phyloP scores from a whole-genome alignment of 1,140 invertebrate species.

The Nymphalis io region DNA sequence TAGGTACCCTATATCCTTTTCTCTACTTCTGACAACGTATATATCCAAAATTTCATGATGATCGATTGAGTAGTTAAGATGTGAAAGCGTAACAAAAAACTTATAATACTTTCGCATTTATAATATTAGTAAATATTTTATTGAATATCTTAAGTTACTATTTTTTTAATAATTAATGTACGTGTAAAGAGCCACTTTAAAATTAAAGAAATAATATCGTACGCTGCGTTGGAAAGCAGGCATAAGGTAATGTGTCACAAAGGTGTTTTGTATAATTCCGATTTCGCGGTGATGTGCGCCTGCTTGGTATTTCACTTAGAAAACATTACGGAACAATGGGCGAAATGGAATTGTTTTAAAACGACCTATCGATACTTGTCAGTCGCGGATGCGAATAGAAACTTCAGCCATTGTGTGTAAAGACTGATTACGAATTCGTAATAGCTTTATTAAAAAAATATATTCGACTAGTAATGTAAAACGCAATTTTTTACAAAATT shows the following conservation, averaged over 20 bases:
- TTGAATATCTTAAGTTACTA: too few species aligned
- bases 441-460: not conserved
- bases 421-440: slow-evolving; percentile 19
- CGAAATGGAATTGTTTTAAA: slow-evolving; percentile 56
- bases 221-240: not conserved
- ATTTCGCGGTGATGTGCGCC: slow-evolving; percentile 52
- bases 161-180: too few species aligned
- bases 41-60: too few species aligned
- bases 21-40: too few species aligned
- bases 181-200: too few species aligned
- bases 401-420: slow-evolving; percentile 34
- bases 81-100: too few species aligned
- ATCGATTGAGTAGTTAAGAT: too few species aligned
- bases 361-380: slow-evolving; percentile 56
- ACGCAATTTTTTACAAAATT: not conserved
- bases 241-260: slow-evolving; percentile 21
- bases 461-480: not conserved
- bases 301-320: slow-evolving; percentile 60
- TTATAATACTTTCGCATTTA: too few species aligned
- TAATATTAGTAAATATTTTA: too few species aligned
- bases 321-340: slow-evolving; percentile 56
- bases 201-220: not conserved
- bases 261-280: slow-evolving; percentile 59
- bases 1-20: too few species aligned
- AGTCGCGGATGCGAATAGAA: slow-evolving; percentile 36